Evolutionary conservation across 1,140 invertebrate species (phyloP).

Genomic region (Tribolium madens): DNA sequence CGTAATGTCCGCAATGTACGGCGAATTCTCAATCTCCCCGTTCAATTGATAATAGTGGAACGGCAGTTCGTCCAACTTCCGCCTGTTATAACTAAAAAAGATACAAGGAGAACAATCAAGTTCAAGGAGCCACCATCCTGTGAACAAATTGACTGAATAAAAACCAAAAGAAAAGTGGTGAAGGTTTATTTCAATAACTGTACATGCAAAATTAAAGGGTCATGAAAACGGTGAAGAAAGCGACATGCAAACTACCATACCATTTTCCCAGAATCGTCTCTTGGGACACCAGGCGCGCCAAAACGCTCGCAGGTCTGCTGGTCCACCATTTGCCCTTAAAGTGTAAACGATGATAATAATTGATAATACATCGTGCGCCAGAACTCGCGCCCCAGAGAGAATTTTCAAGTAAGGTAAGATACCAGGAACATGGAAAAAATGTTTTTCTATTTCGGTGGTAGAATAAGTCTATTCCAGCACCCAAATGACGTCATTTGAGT

Average conservation of each 20-base stretch:
- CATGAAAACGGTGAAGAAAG: slow-evolving; percentile 36
- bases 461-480: too few relatives aligned
- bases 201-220: slow-evolving; percentile 54
- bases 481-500: too few relatives aligned
- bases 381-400: too few relatives aligned
- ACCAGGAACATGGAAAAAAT: too few relatives aligned
- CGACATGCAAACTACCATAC: slow-evolving; percentile 61
- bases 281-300: slow-evolving; percentile 62
- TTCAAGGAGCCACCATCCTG: not conserved
- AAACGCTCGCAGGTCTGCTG: slow-evolving; percentile 54
- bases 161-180: slow-evolving; percentile 44
- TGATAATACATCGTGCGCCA: too few relatives aligned
- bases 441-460: too few relatives aligned
- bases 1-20: slow-evolving; percentile 73
- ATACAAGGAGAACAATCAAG: not conserved
- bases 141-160: slow-evolving; percentile 21
- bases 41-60: slow-evolving; percentile 71
- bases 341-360: too few relatives aligned
- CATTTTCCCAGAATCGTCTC: slow-evolving; percentile 69
- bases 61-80: slow-evolving; percentile 86
- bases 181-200: slow-evolving; percentile 54
- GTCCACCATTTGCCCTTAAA: slow-evolving; percentile 65
- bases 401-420: too few relatives aligned
- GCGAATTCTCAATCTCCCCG: slow-evolving; percentile 61
- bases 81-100: slow-evolving; percentile 76